Base-by-base conservation (phyloP, 2,797 vertebrate species). In the Neopelma chrysocephalum region DNA sequence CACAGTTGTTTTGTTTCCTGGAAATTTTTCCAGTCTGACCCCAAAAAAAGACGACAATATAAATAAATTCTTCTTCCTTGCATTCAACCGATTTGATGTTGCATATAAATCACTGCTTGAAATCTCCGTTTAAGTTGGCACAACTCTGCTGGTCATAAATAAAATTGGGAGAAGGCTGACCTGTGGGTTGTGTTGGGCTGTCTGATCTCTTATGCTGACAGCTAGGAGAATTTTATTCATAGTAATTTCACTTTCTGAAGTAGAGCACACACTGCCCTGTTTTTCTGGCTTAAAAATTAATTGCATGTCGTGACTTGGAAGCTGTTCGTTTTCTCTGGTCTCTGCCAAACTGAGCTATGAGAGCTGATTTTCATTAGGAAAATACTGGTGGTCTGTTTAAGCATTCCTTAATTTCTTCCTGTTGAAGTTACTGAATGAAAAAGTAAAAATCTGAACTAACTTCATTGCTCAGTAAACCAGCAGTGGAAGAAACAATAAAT, bases 1-100 rank as follows among this genome's bases (percentile, higher is more conserved):
- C 85, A 75, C 84, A 64, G 72, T 93, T 96, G 84, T 72, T 93
- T 90, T 84, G 71, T 91, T 90, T 93, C 86, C 85, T 95, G 94
- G 94, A 88, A 89, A 78, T 83, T 87, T 87, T 95, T 95, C 61
- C 76, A 89, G 36, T 80, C 68, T 82, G 68, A 86, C 66, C 14
- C 34, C 17, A 19, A 29, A 29, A 42, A 31, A 56, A 54, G 26
- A 64, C 1, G 8, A 23, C 53, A 85, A 26, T 45, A 20, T 81
- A 86, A 86, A 81, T 32, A 72, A 71, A 48, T 66, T 13, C 0
- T 43, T 76, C 53, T 82, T 72, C 60, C 54, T 92, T 71, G 20
- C 51, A 50, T 71, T 93, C 22, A 80, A 32, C 22, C 53, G 64
- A 71, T 93, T 82, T 85, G 50, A 51, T 68, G 51, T 31, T 87